Conservation (phyloP, 2,888 invertebrate species). For the Venusia cambrica region DNA sequence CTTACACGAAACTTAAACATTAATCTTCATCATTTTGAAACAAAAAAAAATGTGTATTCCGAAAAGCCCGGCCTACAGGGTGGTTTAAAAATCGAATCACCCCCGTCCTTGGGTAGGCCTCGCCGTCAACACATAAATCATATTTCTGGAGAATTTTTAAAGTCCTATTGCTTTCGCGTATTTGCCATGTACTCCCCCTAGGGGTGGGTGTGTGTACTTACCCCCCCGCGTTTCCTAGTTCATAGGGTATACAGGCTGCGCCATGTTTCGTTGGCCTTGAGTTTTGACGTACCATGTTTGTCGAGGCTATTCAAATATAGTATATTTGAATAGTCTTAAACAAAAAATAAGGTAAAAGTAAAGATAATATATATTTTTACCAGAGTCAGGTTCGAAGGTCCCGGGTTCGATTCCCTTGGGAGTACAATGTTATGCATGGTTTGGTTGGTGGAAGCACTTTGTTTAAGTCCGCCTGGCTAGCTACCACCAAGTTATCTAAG, state of each 20-base stretch:
- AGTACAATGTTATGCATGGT: too few species aligned
- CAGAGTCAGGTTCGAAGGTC: too few species aligned
- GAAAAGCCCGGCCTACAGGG: slow-evolving; percentile 54
- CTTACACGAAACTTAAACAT: slow-evolving; percentile 16
- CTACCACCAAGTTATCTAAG: too few species aligned
- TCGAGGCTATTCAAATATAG: too few species aligned
- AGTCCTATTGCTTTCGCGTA: slow-evolving; percentile 82
- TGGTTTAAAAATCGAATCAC: slow-evolving; percentile 81
- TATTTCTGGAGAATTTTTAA: slow-evolving; percentile 82
- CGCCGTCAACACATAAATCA: slow-evolving; percentile 81
- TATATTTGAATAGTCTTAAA: too few species aligned
- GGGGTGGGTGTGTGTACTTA: slow-evolving; percentile 72
- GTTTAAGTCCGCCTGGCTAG: too few species aligned
- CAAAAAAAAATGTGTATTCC: slow-evolving; percentile 49
- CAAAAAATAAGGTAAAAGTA: too few species aligned
- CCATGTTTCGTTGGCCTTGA: slow-evolving; percentile 39
- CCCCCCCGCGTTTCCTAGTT: slow-evolving; percentile 80
- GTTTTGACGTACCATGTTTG: too few species aligned
- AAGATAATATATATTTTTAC: too few species aligned
- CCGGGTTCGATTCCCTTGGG: too few species aligned
- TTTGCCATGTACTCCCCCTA: slow-evolving; percentile 79
- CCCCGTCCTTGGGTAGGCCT: slow-evolving; percentile 73
- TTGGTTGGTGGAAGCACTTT: too few species aligned
- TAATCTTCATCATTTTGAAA: slow-evolving; percentile 32
- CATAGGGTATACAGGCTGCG: slow-evolving; percentile 56